Base-by-base conservation (phyloP, 2,113 vertebrate species). In the Elephas maximus region DNA sequence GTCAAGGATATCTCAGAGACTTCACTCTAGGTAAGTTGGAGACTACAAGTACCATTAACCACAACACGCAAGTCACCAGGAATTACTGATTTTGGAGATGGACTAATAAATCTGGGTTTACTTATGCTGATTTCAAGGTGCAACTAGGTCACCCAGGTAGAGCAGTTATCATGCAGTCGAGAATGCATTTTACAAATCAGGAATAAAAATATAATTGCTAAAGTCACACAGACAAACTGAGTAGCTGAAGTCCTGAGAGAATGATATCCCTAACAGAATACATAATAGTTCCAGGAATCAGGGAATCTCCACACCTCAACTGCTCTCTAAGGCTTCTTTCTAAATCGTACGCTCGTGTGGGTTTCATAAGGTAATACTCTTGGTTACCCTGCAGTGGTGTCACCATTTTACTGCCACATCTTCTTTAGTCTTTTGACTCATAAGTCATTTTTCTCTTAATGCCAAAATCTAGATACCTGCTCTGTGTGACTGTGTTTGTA, bases 61-160 rank as follows among this genome's bases (percentile, higher is more conserved):
- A 90, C 93, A 92, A 60, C 15, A 62, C 21, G 28, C 71, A 90
- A 78, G 73, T 91, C 78, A 91, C 53, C 37, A 89, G n/a, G 14
- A 94, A 33, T 94, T 76, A 37, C 63, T 88, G 80, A 28, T 18
- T 96, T 95, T 57, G 90, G 41, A 91, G 45, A 15, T 2, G 8
- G 91, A 93, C 48, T 88, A 94, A 93, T 93, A 95, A 90, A 89
- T 93, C 94, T 88, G 69, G 33, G 11, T 87, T 84, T 96, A 84
- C 45, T 71, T 1, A 11, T 86, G 30, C 67, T 82, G 79, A 81
- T 73, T 81, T 95, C 45, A 69, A 91, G 77, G 62, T 91, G 18
- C 79, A 95, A 86, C 63, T 79, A 96, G 60, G 37, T 97, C 78
- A 97, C 37, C 37, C 26, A 92, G 26, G 79, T 88, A 90, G 51